Base-by-base conservation (phyloP, 2,888 invertebrate species). In the Ophion ventricosus region DNA sequence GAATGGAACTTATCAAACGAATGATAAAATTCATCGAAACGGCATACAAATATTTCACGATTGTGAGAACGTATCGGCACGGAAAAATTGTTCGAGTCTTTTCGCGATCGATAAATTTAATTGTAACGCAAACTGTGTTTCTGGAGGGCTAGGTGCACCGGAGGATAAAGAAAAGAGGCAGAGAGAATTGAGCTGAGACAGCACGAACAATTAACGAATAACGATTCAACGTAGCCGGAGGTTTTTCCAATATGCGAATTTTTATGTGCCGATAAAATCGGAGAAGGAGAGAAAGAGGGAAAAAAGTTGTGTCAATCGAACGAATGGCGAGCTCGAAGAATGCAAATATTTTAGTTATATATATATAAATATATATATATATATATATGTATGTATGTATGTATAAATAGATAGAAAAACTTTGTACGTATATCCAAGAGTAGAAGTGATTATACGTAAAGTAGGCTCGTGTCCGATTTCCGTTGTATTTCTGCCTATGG, bases 401-500 rank as follows among this genome's bases (percentile, higher is more conserved):
- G 1, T 49, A 14, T 49, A 49, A 14, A 49, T 40, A 56, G 10
- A n/a, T 23, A 56, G 40, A 74, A 26, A 29, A 66, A n/a, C 26
- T 69, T 69, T 56, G 26, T 49, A 64, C 63, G n/a, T 29, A 14
- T 56, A 66, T 17, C 1, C 43, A 26, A 43, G 56, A 8, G 35
- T 10, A 54, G 11, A 11, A 67, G 35, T 57, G 43, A 59, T 75
- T 75, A 64, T 75, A 20, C 20, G 17, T 56, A 61, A 14, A 57
- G 23, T 20, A 23, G 64, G 20, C 75, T 79, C 59, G 78, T 75
- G 69, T 56, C 20, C 57, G 69, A 54, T 64, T 17, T 49, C 17
- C 49, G 64, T 75, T 82, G 64, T 64, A 75, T 79, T 75, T 75
- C n/a, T 75, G 35, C 57, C 57, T 56, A 63, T 78, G 26, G 49